phyloP scores from a whole-genome alignment of 2,888 invertebrate species.

The Pomacea canaliculata region DNA sequence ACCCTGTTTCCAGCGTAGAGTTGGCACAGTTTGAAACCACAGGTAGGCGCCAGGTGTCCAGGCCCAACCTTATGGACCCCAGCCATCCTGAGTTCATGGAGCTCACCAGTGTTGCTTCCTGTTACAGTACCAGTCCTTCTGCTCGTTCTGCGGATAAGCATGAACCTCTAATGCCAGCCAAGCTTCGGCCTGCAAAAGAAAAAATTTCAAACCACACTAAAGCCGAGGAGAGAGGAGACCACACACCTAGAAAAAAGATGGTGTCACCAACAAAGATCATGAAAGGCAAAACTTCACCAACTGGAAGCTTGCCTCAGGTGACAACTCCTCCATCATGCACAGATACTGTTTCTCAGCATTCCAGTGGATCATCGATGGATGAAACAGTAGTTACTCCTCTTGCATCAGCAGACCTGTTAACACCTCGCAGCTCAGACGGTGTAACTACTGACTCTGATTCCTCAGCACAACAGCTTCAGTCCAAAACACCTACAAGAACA shows the following conservation, averaged over 20 bases:
- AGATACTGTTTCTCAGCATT: neutral
- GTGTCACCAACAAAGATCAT: slow-evolving; percentile 44
- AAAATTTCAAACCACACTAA: slow-evolving; percentile 77
- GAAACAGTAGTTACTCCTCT: slow-evolving; percentile 44
- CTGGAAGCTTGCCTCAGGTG: slow-evolving; percentile 8
- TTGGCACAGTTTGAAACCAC: slow-evolving; percentile 39
- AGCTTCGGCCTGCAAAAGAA: slow-evolving; percentile 76
- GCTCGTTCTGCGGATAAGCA: slow-evolving; percentile 17
- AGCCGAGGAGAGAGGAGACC: slow-evolving; percentile 78
- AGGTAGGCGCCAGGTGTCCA: neutral
- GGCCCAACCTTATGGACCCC: slow-evolving; percentile 30
- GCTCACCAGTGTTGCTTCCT: slow-evolving; percentile 45
- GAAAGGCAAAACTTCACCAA: slow-evolving; percentile 27
- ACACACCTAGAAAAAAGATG: slow-evolving; percentile 32
- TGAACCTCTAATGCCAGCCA: slow-evolving; percentile 76
- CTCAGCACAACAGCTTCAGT: neutral
- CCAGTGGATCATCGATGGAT: slow-evolving; percentile 26
- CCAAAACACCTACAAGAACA: slow-evolving; percentile 2
- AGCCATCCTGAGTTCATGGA: slow-evolving; percentile 49
- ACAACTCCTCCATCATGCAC: neutral
- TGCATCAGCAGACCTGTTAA: slow-evolving; percentile 38
- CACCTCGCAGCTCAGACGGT: slow-evolving; percentile 9
- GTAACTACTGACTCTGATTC: slow-evolving; percentile 20
- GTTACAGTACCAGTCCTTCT: slow-evolving; percentile 3
- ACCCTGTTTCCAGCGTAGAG: slow-evolving; percentile 22